Evolutionary conservation across 2,888 invertebrate species (phyloP).

Genomic region (Noctuana brunneofusca): DNA sequence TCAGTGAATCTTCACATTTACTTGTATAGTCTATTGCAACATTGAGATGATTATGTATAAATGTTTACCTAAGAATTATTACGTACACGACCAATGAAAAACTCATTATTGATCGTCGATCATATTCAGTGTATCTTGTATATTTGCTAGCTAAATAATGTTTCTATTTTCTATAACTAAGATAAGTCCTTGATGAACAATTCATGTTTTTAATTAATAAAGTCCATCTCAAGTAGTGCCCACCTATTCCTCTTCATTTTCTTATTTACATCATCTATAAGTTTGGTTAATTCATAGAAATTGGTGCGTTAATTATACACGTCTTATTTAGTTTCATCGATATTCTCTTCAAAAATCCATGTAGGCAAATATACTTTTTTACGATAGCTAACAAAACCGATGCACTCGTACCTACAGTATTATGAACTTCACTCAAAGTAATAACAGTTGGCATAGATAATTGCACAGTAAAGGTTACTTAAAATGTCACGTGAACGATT

Average conservation of each 20-base stretch:
- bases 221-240: too few species aligned
- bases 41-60: slow-evolving; percentile 5
- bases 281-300: too few species aligned
- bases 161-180: background rate
- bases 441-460: slow-evolving; percentile 8
- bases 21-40: background rate
- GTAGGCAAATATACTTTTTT: background rate
- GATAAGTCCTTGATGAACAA: background rate
- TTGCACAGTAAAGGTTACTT: slow-evolving; percentile 13
- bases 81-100: slow-evolving; percentile 4
- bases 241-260: too few species aligned
- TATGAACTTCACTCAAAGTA: slow-evolving; percentile 3
- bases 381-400: background rate
- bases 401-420: background rate
- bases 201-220: background rate
- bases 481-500: slow-evolving; percentile 20
- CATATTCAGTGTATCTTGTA: slow-evolving; percentile 2
- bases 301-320: too few species aligned
- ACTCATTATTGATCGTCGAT: slow-evolving; percentile 17
- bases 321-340: too few species aligned
- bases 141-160: background rate
- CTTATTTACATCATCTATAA: too few species aligned
- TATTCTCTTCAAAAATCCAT: too few species aligned
- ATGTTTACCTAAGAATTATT: slow-evolving; percentile 20
- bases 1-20: background rate